Evolutionary conservation across 2,113 vertebrate species (phyloP).

Genomic region (Mormyrus iriodes): DNA sequence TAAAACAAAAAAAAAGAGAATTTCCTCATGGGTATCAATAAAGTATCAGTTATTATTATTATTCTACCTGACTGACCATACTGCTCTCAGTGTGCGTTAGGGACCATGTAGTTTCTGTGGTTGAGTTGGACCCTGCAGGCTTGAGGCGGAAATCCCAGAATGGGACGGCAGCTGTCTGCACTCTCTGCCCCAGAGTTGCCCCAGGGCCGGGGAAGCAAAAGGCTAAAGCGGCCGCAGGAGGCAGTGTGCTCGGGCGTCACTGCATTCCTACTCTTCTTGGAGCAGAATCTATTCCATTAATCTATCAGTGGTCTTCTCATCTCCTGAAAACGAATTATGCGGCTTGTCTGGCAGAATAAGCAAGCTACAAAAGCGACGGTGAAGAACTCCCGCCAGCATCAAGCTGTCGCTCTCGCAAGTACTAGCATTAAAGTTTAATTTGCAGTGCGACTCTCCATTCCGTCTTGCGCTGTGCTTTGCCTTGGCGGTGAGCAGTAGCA

Average conservation of each 20-base stretch:
- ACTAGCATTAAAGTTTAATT: neutral
- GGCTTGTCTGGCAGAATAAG: neutral
- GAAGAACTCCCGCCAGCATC: neutral
- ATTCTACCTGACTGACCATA: neutral
- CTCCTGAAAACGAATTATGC: neutral
- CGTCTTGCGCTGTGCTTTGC: neutral
- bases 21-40: too few relatives aligned
- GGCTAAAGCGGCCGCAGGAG: neutral
- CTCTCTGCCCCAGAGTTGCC: neutral
- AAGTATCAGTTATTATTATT: too few relatives aligned
- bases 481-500: neutral
- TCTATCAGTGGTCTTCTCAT: neutral
- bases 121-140: neutral
- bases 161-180: neutral
- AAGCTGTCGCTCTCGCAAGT: neutral
- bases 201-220: neutral
- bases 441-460: neutral
- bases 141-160: neutral
- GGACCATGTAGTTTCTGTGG: too few relatives aligned
- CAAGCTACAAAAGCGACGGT: neutral
- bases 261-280: neutral
- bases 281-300: neutral
- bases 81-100: neutral
- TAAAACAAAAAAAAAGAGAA: too few relatives aligned
- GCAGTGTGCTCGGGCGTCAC: neutral